A percentile compares a stretch with the other conserved stretches of the same genome.
Conservation (phyloP, 2,797 vertebrate genomes). For the Luscinia luscinia region DNA sequence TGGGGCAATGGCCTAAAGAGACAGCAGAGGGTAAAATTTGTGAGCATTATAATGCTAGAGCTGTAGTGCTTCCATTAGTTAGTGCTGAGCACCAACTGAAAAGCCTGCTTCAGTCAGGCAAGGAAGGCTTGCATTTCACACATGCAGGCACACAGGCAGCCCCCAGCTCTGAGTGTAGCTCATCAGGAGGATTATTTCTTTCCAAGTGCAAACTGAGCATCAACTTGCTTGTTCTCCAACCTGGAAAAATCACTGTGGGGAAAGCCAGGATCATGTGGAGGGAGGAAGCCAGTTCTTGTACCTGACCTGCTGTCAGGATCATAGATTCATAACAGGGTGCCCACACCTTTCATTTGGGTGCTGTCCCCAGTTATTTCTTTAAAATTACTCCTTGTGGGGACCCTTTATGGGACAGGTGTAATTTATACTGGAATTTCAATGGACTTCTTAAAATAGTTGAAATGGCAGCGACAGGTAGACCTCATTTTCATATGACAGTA, state of each 20-base stretch:
- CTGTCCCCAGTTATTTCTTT: neutral
- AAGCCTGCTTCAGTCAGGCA: constrained; percentile 42
- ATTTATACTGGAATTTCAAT: neutral
- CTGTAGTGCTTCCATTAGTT: constrained; percentile 56
- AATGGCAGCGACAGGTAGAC: neutral
- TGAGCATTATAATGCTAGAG: constrained; percentile 55
- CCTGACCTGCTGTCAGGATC: neutral
- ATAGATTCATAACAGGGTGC: neutral
- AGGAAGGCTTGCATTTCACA: constrained; percentile 39
- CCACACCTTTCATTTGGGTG: neutral
- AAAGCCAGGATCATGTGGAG: neutral
- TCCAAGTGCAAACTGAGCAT: neutral
- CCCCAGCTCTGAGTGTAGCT: neutral
- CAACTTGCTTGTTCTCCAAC: neutral
- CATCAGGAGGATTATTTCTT: constrained; percentile 24
- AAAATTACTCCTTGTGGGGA: neutral
- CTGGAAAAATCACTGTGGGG: neutral
- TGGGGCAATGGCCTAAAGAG: constrained; percentile 66
- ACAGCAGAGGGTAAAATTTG: constrained; percentile 66
- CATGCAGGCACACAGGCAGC: neutral
- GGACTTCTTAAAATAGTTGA: neutral
- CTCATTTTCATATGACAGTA: neutral
- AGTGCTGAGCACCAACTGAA: constrained; percentile 49
- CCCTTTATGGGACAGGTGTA: neutral
- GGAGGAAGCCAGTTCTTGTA: neutral